Percentiles rank a stretch among this genome's conserved stretches.
These are phyloP conservation scores for Petrocephalus microphthalmus DNA, from an alignment of 2,113 vertebrate genomes.

Conservation along the genomic window DNA sequence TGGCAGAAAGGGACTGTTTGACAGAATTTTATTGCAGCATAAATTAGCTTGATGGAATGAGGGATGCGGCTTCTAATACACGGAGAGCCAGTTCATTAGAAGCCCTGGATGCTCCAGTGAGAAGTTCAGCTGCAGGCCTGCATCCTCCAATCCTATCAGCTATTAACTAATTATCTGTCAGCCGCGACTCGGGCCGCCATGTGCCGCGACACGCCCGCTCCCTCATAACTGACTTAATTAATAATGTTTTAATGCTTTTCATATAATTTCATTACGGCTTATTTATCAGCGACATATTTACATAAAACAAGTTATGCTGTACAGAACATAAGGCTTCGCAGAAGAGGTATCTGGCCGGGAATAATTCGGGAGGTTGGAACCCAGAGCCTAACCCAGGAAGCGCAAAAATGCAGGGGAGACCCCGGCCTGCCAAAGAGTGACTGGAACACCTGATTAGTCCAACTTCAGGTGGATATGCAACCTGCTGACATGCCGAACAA, in stretches of 20 bases:
- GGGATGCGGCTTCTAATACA: background rate
- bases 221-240: background rate
- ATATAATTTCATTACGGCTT: background rate
- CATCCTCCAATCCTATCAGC: background rate
- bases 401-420: background rate
- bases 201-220: background rate
- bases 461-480: background rate
- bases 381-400: background rate
- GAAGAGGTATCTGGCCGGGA: background rate
- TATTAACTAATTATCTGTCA: background rate
- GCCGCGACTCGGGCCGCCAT: background rate
- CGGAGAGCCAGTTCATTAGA: background rate
- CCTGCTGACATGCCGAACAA: background rate
- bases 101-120: background rate
- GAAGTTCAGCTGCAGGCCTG: background rate
- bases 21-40: constrained; percentile 53
- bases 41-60: constrained; percentile 46
- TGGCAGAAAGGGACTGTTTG: constrained; percentile 46
- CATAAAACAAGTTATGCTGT: background rate
- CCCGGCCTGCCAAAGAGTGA: background rate
- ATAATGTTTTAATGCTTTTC: constrained; percentile 4
- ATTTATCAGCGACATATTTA: constrained; percentile 10
- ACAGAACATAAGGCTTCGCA: background rate
- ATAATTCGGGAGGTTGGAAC: background rate
- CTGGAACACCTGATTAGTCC: background rate